Evolutionary conservation across 2,113 vertebrate species (phyloP).

Genomic region (Chaetodon auriga): DNA sequence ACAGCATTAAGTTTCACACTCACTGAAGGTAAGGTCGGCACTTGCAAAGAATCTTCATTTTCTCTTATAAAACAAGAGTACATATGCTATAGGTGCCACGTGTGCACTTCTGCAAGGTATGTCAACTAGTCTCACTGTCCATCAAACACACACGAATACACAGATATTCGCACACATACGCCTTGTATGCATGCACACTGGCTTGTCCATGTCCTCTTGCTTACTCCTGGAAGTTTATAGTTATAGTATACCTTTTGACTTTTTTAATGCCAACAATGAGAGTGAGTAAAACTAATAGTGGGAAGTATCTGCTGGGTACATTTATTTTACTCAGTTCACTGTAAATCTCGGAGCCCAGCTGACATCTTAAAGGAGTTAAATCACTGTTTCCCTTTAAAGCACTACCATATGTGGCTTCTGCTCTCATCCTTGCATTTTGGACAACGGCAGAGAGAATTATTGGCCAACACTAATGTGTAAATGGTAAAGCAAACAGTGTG

Average conservation of each 20-base stretch:
- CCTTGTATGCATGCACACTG: too few relatives aligned
- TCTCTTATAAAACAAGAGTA: neutral
- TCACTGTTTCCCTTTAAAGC: constrained; percentile 51
- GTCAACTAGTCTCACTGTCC: too few relatives aligned
- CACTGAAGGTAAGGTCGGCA: neutral
- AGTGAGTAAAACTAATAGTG: neutral
- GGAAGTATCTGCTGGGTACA: neutral
- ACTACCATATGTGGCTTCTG: constrained; percentile 59
- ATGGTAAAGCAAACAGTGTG: constrained; percentile 59
- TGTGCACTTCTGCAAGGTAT: too few relatives aligned
- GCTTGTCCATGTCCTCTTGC: too few relatives aligned
- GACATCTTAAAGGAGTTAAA: constrained; percentile 50
- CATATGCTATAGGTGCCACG: too few relatives aligned
- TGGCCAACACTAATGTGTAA: constrained; percentile 58
- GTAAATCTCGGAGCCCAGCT: constrained; percentile 47
- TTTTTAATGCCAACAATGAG: neutral
- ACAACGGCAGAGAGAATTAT: constrained; percentile 44
- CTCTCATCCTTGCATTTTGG: constrained; percentile 46
- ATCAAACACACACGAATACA: too few relatives aligned
- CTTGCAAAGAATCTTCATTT: neutral
- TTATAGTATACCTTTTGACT: too few relatives aligned
- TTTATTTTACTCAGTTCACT: constrained; percentile 29
- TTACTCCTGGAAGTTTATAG: too few relatives aligned
- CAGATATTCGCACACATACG: too few relatives aligned
- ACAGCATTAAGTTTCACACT: neutral